phyloP scores from a whole-genome alignment of 2,888 invertebrate species.

The Chrysopilus asiliformis region DNA sequence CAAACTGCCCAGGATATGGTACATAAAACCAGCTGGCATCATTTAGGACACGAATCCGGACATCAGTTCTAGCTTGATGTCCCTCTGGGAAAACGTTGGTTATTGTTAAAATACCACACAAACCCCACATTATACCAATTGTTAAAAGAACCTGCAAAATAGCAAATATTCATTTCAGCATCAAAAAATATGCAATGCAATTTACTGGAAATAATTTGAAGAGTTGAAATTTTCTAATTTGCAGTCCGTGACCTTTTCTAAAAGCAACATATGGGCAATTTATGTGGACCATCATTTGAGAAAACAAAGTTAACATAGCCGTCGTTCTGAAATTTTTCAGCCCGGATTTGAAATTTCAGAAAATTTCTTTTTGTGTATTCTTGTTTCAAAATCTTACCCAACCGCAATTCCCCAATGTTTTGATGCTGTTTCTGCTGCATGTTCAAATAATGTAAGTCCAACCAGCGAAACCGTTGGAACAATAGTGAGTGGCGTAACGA shows the following conservation, averaged over 20 bases:
- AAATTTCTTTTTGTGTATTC: background rate
- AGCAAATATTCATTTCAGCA: slow-evolving; percentile 1
- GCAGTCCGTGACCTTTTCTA: slow-evolving; percentile 42
- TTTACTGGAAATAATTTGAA: slow-evolving; percentile 70
- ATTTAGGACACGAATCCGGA: slow-evolving; percentile 51
- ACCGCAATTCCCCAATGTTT: slow-evolving; percentile 74
- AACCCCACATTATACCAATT: slow-evolving; percentile 61
- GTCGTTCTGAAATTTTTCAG: slow-evolving; percentile 47
- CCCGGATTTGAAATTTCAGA: no score
- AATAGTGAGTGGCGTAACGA: slow-evolving; percentile 71
- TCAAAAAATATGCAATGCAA: slow-evolving; percentile 9
- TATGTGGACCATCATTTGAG: slow-evolving; percentile 60
- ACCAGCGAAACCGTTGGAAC: slow-evolving; percentile 73
- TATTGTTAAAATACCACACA: slow-evolving; percentile 56
- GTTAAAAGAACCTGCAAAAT: slow-evolving; percentile 52
- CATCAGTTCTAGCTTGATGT: slow-evolving; percentile 62
- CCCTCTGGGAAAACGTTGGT: slow-evolving; percentile 48
- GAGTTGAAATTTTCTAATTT: slow-evolving; percentile 48
- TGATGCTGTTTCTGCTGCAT: slow-evolving; percentile 66
- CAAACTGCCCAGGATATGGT: slow-evolving; percentile 77
- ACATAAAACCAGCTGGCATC: slow-evolving; percentile 67
- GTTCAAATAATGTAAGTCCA: slow-evolving; percentile 68
- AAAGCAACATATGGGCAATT: slow-evolving; percentile 46
- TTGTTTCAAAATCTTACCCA: slow-evolving; percentile 53
- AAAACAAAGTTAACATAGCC: slow-evolving; percentile 59